phyloP scores from a whole-genome alignment of 2,113 vertebrate species.

The Numenius arquata region DNA sequence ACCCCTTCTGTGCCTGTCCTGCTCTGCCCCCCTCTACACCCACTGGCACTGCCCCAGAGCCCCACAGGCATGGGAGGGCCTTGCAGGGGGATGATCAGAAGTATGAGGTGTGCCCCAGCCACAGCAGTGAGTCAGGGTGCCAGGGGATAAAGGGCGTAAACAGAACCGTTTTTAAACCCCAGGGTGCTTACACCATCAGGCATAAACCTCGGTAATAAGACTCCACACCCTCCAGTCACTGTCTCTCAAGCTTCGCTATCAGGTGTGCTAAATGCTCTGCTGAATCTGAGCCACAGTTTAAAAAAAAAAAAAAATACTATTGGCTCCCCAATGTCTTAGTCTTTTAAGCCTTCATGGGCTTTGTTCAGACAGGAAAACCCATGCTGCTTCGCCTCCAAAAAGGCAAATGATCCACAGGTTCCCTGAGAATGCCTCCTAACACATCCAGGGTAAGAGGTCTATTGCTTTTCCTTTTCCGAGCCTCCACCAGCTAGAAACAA shows the following conservation, averaged over 20 bases:
- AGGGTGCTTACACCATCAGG: neutral
- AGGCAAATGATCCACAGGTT: neutral
- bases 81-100: neutral
- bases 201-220: neutral
- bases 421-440: neutral
- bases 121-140: slow-evolving; percentile 1
- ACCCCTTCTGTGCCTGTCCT: neutral
- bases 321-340: neutral
- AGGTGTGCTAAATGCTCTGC: neutral
- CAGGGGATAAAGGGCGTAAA: neutral
- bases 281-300: neutral
- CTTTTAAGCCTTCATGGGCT: neutral
- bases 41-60: slow-evolving; percentile 30
- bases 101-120: neutral
- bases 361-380: neutral
- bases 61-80: neutral
- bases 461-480: neutral
- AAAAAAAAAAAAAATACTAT: neutral
- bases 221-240: neutral
- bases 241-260: neutral
- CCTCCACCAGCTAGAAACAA: neutral
- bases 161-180: neutral
- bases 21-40: neutral
- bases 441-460: neutral
- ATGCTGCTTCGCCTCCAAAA: neutral